Evolutionary conservation across 2,113 vertebrate species (phyloP).

Genomic region (Osmerus mordax): DNA sequence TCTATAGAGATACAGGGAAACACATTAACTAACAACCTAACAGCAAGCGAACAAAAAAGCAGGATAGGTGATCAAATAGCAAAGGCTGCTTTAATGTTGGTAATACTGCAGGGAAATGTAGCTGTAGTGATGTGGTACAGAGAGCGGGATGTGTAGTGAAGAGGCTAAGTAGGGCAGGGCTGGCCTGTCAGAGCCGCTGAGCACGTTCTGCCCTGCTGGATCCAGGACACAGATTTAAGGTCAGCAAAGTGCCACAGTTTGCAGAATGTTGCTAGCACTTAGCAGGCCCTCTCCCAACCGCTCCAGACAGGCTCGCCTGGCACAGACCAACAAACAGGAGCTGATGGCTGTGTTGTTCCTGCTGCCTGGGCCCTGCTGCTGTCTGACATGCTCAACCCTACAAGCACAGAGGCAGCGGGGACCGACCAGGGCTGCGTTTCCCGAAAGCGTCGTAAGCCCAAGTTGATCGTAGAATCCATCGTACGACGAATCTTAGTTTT

Average conservation of each 20-base stretch:
- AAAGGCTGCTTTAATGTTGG: background rate
- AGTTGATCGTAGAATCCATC: too few relatives aligned
- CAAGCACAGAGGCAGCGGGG: constrained; percentile 57
- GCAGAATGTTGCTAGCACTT: constrained; percentile 63
- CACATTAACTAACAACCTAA: too few relatives aligned
- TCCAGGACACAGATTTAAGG: constrained; percentile 67
- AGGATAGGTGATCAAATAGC: background rate
- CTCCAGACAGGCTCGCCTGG: constrained; percentile 61
- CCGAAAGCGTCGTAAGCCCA: too few relatives aligned
- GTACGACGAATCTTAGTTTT: too few relatives aligned
- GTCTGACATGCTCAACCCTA: constrained; percentile 6
- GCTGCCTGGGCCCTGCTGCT: too few relatives aligned
- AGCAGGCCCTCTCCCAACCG: constrained; percentile 41
- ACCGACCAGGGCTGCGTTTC: background rate
- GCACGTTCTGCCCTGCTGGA: constrained; percentile 41
- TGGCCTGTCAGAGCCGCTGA: constrained; percentile 21
- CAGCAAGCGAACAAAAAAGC: too few relatives aligned
- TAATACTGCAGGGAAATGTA: background rate
- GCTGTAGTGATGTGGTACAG: too few relatives aligned
- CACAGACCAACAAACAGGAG: constrained; percentile 64
- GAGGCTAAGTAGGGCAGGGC: constrained; percentile 21
- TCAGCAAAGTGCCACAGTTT: constrained; percentile 65
- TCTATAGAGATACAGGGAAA: too few relatives aligned
- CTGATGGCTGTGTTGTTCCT: constrained; percentile 69
- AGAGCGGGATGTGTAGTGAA: background rate